Conservation (phyloP, 2,797 vertebrate species). For the Oryzias sinensis region DNA sequence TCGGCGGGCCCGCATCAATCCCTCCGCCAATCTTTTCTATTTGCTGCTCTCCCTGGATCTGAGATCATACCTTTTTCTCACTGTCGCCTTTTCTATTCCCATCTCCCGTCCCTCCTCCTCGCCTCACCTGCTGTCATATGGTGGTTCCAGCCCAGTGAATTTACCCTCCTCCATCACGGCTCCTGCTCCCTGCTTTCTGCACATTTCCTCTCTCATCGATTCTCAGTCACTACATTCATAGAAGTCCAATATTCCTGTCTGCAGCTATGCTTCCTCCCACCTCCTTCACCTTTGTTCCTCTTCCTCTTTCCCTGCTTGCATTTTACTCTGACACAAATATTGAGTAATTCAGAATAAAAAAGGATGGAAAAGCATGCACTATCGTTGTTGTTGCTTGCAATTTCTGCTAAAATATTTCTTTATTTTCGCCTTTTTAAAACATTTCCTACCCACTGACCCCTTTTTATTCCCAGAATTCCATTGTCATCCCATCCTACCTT, state of each 20-base stretch:
- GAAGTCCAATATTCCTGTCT: conserved; percentile 50
- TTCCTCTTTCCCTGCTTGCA: conserved; percentile 30
- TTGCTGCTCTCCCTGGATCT: conserved; percentile 43
- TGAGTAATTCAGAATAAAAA: conserved; percentile 12
- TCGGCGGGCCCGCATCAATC: conserved; percentile 56
- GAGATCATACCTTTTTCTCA: conserved; percentile 45
- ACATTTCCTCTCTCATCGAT: conserved; percentile 64
- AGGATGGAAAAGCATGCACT: conserved; percentile 23
- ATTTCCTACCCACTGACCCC: neutral
- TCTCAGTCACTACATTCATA: conserved; percentile 51
- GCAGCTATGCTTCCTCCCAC: conserved; percentile 41
- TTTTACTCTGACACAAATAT: conserved; percentile 26
- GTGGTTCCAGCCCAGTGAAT: conserved; percentile 57
- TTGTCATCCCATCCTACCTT: conserved; percentile 20
- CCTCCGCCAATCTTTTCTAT: conserved; percentile 47
- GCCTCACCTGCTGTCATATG: conserved; percentile 65
- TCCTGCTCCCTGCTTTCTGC: conserved; percentile 51
- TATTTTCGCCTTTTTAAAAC: conserved; percentile 8
- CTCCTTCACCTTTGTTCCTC: conserved; percentile 35
- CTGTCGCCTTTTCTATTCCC: conserved; percentile 50
- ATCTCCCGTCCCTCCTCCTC: conserved; percentile 58
- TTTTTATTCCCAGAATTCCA: conserved; percentile 13
- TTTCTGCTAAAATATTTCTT: neutral
- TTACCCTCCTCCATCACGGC: conserved; percentile 55
- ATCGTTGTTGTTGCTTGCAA: conserved; percentile 12